These are phyloP conservation scores for Trichosurus vulpecula DNA, from an alignment of 2,797 vertebrate species.

Conservation along the genomic window DNA sequence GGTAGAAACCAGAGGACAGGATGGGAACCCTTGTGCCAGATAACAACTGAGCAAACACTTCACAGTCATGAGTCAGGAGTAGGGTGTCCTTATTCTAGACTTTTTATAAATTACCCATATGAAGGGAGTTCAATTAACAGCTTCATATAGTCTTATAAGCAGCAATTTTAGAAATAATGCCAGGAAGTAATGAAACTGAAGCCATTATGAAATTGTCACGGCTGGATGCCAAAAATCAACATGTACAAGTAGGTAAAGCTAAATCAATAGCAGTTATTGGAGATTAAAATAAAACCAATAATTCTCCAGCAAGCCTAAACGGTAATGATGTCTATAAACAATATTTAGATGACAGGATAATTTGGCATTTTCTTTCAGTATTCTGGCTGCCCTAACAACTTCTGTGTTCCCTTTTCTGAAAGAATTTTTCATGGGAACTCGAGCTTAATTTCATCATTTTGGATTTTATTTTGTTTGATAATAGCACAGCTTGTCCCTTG, in stretches of 20 bases:
- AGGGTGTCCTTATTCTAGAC: neutral
- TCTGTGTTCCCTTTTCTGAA: constrained; percentile 18
- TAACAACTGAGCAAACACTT: neutral
- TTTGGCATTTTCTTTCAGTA: constrained; percentile 25
- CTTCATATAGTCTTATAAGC: constrained; percentile 27
- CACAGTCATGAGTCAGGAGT: neutral
- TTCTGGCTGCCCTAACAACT: neutral
- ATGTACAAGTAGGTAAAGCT: constrained; percentile 27
- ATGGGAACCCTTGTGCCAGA: neutral
- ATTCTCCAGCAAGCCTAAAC: neutral
- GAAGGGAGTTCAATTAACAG: neutral
- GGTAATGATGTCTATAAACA: neutral
- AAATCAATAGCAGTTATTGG: neutral
- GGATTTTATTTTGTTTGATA: constrained; percentile 31
- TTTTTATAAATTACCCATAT: neutral
- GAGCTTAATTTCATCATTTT: constrained; percentile 36
- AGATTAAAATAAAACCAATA: constrained; percentile 34
- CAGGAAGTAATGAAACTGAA: constrained; percentile 47
- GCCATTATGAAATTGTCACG: constrained; percentile 8
- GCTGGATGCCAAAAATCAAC: constrained; percentile 57
- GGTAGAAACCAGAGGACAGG: neutral
- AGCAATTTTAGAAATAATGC: constrained; percentile 50
- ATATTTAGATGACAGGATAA: neutral
- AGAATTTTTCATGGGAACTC: constrained; percentile 51
- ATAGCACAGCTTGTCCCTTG: neutral